These are phyloP conservation scores for Pinctada fucata DNA, from an alignment of 2,888 invertebrate species.

Conservation along the genomic window DNA sequence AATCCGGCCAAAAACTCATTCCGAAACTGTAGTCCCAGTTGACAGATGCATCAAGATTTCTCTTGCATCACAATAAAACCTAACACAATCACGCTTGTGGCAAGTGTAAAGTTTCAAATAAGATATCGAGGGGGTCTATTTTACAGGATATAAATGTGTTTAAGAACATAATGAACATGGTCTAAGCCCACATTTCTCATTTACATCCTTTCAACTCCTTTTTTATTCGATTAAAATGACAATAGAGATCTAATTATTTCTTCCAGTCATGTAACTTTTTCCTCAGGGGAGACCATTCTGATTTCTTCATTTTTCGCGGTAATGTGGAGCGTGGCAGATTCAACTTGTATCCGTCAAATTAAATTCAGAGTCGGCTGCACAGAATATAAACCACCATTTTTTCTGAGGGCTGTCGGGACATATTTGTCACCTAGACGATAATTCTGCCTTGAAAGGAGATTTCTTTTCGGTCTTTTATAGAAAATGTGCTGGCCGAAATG, in stretches of 20 bases:
- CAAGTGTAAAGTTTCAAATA: conserved; percentile 5
- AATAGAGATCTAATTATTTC: conserved; percentile 9
- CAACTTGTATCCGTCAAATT: conserved; percentile 28
- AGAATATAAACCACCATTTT: neutral
- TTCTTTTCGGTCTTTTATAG: neutral
- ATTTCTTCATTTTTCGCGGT: conserved; percentile 6
- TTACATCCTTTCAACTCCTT: conserved; percentile 5
- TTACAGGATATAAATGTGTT: conserved; percentile 27
- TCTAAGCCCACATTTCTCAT: conserved; percentile 18
- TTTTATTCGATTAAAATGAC: conserved; percentile 20
- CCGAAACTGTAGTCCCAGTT: no score
- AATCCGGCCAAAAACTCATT: no score
- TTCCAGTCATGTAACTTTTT: conserved; percentile 18
- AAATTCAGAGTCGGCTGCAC: conserved; percentile 13
- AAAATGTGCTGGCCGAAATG: no score
- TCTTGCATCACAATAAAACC: neutral
- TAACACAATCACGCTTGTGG: neutral
- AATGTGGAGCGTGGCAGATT: neutral
- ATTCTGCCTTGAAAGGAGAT: neutral
- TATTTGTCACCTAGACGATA: neutral
- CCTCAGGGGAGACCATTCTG: conserved; percentile 19
- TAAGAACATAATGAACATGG: conserved; percentile 15
- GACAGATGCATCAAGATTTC: no score
- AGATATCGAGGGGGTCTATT: conserved; percentile 15
- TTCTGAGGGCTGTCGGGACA: neutral